These are phyloP conservation scores for Nemapogon koenigi DNA, from an alignment of 2,888 invertebrate species.

Conservation along the genomic window DNA sequence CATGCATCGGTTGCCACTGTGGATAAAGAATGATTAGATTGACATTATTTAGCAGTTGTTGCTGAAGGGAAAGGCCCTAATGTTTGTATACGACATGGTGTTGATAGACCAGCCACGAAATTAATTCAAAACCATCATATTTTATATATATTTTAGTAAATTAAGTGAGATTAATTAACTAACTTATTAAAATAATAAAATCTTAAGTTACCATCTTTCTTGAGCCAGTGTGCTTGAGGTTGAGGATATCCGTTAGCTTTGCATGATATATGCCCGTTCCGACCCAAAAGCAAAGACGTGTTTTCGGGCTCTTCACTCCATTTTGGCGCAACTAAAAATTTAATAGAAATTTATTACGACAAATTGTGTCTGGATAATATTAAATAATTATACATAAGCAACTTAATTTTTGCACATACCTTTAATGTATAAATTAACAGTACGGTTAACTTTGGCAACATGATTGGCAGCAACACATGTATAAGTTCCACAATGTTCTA, in stretches of 20 bases:
- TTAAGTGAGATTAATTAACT: neutral
- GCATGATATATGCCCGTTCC: slow-evolving; percentile 76
- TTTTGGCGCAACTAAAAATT: slow-evolving; percentile 75
- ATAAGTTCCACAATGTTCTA: slow-evolving; percentile 74
- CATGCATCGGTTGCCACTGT: slow-evolving; percentile 48
- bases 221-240: slow-evolving; percentile 77
- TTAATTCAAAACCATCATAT: no score
- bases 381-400: neutral
- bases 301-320: slow-evolving; percentile 80
- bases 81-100: no score
- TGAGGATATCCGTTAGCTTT: slow-evolving; percentile 84
- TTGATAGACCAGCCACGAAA: no score
- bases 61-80: no score
- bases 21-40: neutral
- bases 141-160: neutral
- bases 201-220: slow-evolving; percentile 68
- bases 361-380: neutral
- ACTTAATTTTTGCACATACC: slow-evolving; percentile 47
- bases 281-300: slow-evolving; percentile 75
- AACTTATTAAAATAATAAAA: neutral
- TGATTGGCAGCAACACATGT: slow-evolving; percentile 77
- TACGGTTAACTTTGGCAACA: slow-evolving; percentile 73
- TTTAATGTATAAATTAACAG: slow-evolving; percentile 75
- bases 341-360: neutral
- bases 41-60: no score